Conservation (phyloP, 1,140 invertebrate species). For the Macrobrachium nipponense region DNA sequence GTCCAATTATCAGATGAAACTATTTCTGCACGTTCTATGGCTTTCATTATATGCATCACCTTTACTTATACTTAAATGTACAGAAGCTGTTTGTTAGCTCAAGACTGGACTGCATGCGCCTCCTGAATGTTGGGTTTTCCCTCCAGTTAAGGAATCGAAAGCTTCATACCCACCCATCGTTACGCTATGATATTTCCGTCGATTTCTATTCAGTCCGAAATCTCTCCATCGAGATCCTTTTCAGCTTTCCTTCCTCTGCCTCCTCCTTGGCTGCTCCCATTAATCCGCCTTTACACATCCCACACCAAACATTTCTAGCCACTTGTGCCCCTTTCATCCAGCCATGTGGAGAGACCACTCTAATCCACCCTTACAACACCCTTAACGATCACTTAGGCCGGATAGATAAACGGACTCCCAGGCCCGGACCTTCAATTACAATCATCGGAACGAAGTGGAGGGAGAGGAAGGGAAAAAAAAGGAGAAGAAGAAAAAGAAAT, state of each 20-base stretch:
- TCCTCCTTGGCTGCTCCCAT: not conserved
- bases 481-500: not conserved
- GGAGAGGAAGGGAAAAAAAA: too few species aligned
- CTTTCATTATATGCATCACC: too few species aligned
- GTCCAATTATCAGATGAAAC: too few species aligned
- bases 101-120: too few species aligned
- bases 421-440: slow-evolving; percentile 3
- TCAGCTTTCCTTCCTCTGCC: not conserved
- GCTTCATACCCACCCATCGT: too few species aligned
- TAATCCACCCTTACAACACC: not conserved
- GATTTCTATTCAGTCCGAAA: not conserved
- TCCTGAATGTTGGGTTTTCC: too few species aligned
- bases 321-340: not conserved
- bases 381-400: not conserved
- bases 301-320: not conserved
- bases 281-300: not conserved
- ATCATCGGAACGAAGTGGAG: too few species aligned
- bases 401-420: not conserved
- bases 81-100: too few species aligned
- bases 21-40: too few species aligned
- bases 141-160: too few species aligned
- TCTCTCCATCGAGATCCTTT: not conserved
- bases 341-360: not conserved
- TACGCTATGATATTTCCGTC: not conserved
- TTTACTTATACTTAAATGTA: too few species aligned